A percentile compares a stretch with the other conserved stretches of the same genome.
Conservation (phyloP, 1,140 invertebrate species). For the Drosophila truncata region DNA sequence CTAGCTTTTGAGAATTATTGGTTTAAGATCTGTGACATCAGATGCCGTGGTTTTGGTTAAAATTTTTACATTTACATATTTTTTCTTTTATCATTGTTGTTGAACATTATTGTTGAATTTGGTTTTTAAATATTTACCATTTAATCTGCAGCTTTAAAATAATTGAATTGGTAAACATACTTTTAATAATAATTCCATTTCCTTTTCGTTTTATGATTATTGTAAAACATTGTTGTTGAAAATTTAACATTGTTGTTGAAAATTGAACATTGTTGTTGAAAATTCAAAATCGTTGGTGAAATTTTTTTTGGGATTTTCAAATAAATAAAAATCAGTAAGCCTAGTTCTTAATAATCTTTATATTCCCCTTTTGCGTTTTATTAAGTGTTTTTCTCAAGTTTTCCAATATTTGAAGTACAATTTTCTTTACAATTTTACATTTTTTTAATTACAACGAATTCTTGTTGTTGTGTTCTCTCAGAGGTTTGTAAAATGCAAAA, state of each 20-base stretch:
- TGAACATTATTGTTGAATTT: no score
- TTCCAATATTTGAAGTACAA: neutral
- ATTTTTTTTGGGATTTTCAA: neutral
- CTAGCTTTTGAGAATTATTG: neutral
- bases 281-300: no score
- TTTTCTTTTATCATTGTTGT: no score
- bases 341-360: neutral
- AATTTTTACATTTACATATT: neutral
- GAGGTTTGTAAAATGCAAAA: conserved; percentile 21
- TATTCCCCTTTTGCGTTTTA: neutral
- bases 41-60: neutral
- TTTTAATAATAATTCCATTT: no score
- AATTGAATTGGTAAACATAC: no score
- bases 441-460: neutral
- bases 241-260: no score
- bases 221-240: neutral
- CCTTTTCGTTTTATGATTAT: no score
- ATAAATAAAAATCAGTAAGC: no score
- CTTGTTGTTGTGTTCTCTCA: conserved; percentile 8
- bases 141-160: no score
- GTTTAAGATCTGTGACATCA: neutral
- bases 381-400: neutral
- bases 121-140: no score
- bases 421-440: neutral
- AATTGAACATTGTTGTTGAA: neutral